Percentiles rank a stretch among this genome's conserved stretches.
These are phyloP conservation scores for Bubalus kerabau DNA, from an alignment of 2,113 vertebrate species.

Conservation along the genomic window DNA sequence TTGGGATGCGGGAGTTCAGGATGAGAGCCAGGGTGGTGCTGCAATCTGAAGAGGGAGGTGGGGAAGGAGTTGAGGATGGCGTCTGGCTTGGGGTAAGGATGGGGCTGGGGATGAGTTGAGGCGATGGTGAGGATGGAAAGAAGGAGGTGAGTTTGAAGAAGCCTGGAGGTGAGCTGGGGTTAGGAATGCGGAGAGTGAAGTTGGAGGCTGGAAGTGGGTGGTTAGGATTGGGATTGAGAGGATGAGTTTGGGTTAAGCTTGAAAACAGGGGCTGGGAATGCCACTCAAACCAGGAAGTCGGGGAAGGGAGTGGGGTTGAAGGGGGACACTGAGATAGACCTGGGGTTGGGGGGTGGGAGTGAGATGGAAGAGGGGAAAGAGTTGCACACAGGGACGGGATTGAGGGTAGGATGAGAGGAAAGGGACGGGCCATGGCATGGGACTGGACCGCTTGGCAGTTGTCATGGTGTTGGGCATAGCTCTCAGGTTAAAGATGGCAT, in stretches of 20 bases:
- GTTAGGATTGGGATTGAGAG: neutral
- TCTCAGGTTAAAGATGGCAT: neutral
- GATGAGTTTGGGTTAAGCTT: neutral
- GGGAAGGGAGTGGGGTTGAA: neutral
- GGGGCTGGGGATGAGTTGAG: neutral
- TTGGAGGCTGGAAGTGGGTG: neutral
- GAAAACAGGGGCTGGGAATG: neutral
- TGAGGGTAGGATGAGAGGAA: too few species aligned
- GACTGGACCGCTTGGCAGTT: neutral
- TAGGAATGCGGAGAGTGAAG: neutral
- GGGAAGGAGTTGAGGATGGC: neutral
- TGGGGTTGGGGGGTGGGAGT: neutral
- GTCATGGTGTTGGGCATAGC: neutral
- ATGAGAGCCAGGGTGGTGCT: neutral
- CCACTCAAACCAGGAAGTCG: neutral
- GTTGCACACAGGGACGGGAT: accelerated
- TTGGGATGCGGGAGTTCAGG: neutral
- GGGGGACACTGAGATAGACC: neutral
- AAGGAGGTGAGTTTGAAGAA: neutral
- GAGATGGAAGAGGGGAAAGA: neutral
- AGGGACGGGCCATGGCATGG: accelerated
- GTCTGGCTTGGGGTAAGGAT: neutral
- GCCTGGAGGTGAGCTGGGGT: accelerated
- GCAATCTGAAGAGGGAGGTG: neutral
- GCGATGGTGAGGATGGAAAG: neutral